Evolutionary conservation across 1,140 invertebrate species (phyloP).

Genomic region (Armadillidium nasatum): DNA sequence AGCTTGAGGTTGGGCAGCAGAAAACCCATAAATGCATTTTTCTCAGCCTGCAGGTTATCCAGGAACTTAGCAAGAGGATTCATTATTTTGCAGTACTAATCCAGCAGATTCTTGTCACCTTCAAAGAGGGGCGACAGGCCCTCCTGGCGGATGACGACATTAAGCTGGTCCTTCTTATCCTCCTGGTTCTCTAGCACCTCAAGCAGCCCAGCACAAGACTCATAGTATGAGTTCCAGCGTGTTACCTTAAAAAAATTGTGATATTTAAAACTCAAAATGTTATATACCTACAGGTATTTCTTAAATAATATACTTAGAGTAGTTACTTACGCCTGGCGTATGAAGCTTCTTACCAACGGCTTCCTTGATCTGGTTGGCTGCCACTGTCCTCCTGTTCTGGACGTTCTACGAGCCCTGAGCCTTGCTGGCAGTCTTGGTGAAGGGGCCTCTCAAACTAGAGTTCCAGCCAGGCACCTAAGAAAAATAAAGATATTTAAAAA

Average conservation of each 20-base stretch:
- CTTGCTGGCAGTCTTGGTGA: conserved; percentile 11
- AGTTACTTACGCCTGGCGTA: neutral
- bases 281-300: conserved; percentile 13
- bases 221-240: conserved; percentile 31
- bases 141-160: conserved; percentile 22
- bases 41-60: conserved; percentile 25
- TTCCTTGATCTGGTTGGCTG: conserved; percentile 17
- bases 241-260: conserved; percentile 16
- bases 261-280: neutral
- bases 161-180: conserved; percentile 25
- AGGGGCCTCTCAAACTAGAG: neutral
- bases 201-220: conserved; percentile 22
- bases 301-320: conserved; percentile 11
- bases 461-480: conserved; percentile 7
- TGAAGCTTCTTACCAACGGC: conserved; percentile 7
- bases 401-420: conserved; percentile 23
- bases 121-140: conserved; percentile 23
- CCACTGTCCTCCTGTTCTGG: conserved; percentile 24
- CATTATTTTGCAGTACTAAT: conserved; percentile 25
- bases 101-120: conserved; percentile 19
- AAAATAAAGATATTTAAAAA: too few relatives aligned
- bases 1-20: conserved; percentile 29
- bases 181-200: conserved; percentile 14
- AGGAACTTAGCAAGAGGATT: conserved; percentile 23
- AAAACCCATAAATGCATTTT: conserved; percentile 23